A percentile compares a stretch with the other conserved stretches of the same genome.
Conservation (phyloP, 2,113 vertebrate species). For the Albula glossodonta region DNA sequence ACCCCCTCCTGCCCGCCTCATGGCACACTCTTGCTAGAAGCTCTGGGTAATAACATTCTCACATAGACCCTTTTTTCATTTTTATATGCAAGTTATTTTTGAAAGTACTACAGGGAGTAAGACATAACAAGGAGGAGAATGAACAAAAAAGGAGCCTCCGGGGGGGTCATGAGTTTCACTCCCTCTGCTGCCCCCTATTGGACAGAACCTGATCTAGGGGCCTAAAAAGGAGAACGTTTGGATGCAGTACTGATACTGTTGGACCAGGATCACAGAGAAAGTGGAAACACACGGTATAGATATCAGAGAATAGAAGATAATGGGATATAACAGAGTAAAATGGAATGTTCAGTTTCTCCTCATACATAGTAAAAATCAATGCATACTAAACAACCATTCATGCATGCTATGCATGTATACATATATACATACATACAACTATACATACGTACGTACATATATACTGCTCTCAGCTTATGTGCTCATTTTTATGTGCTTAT, state of each 20-base stretch:
- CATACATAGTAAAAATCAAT: neutral
- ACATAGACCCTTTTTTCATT: constrained; percentile 30
- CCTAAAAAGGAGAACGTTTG: neutral
- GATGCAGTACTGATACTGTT: neutral
- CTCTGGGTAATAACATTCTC: constrained; percentile 12
- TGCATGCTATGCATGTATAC: constrained; percentile 2
- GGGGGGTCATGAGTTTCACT: constrained; percentile 12
- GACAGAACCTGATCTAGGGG: neutral
- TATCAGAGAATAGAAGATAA: too few relatives aligned
- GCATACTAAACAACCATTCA: constrained; percentile 41
- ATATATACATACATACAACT: constrained; percentile 13
- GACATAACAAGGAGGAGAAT: constrained; percentile 36
- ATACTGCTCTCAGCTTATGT: too few relatives aligned
- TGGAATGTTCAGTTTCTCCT: too few relatives aligned
- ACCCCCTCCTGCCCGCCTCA: neutral
- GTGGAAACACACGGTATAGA: too few relatives aligned
- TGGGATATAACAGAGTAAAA: too few relatives aligned
- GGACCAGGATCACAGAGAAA: too few relatives aligned
- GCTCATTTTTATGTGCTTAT: too few relatives aligned
- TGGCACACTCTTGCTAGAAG: constrained; percentile 3
- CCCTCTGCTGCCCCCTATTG: constrained; percentile 28
- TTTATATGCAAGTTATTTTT: constrained; percentile 47
- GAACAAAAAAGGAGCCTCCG: constrained; percentile 20
- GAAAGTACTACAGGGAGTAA: constrained; percentile 43
- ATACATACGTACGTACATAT: neutral